Base-by-base conservation (phyloP, 2,888 invertebrate species). In the Dascillus cervinus region DNA sequence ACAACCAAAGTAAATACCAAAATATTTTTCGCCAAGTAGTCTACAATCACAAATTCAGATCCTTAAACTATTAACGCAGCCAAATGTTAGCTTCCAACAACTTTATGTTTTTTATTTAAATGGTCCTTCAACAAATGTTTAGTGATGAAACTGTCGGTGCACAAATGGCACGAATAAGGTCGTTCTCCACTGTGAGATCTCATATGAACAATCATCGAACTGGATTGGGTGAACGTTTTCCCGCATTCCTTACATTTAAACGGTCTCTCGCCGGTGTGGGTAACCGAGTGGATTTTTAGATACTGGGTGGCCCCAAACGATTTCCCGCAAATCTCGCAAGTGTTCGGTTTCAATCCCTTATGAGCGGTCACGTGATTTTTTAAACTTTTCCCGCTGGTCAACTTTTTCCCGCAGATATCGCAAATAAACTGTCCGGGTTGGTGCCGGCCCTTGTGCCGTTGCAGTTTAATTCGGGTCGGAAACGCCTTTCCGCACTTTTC, bases 81-180 rank as follows among this genome's bases (percentile, higher is more conserved):
- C n/a, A n/a, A n/a, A n/a, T n/a, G n/a, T n/a, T n/a, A n/a, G n/a
- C n/a, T n/a, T n/a, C n/a, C n/a, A n/a, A n/a, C n/a, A 67, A 66
- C 0, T 67, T 67, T 15, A 65, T 66, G 49, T 79, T 79, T 8
- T 73, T 62, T 3, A 69, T 62, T 1, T 66, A 56, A n/a, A 47
- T 79, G 79, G 0, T 70, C 66, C 23, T 71, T 73, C 37, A 79
- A 51, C 40, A 75, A 73, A 38, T 73, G 73, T 41, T 72, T 71
- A 22, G 74, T 74, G 0, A 73, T 66, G 44, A 76, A 72, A 42
- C 71, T 72, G 44, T 72, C 72, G 0, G 73, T 71, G 42, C 78
- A 78, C 1, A 72, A 62, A 0, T 71, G 64, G 41, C 77, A 77
- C 1, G 73, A 62, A 34, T 71, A 72, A 25, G 69, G 70, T 10